phyloP scores from a whole-genome alignment of 1,140 invertebrate species.

The Calephelis nemesis region DNA sequence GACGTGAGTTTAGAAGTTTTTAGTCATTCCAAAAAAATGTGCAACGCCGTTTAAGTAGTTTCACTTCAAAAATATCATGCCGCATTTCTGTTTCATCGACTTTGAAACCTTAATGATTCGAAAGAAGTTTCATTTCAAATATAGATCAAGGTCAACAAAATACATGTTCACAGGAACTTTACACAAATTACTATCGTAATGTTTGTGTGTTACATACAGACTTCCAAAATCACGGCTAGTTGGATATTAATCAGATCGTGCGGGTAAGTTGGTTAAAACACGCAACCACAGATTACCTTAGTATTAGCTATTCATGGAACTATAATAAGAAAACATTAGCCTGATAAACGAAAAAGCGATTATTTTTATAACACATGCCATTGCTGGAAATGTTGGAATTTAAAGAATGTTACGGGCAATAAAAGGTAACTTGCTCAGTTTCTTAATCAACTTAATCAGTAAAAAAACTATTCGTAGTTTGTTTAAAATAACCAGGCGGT shows the following conservation, averaged over 20 bases:
- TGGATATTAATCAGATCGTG: constrained; percentile 16
- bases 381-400: background rate
- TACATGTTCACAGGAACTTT: no score
- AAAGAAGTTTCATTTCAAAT: background rate
- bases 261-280: constrained; percentile 17
- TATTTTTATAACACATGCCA: constrained; percentile 5
- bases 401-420: no score
- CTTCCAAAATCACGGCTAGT: constrained; percentile 15
- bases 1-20: no score
- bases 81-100: no score
- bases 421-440: no score
- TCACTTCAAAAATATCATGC: no score
- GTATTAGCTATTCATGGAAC: constrained; percentile 17
- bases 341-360: constrained; percentile 9
- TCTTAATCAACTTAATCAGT: no score
- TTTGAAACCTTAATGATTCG: no score
- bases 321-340: constrained; percentile 19
- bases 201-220: constrained; percentile 4
- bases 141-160: background rate
- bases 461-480: no score
- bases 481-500: no score
- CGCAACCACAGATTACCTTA: constrained; percentile 18
- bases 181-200: background rate
- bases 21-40: no score
- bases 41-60: no score